Evolutionary conservation across 2,888 invertebrate species (phyloP), one percentile per base, ranked within the genome.

Genomic region (Nycteola revayana): DNA sequence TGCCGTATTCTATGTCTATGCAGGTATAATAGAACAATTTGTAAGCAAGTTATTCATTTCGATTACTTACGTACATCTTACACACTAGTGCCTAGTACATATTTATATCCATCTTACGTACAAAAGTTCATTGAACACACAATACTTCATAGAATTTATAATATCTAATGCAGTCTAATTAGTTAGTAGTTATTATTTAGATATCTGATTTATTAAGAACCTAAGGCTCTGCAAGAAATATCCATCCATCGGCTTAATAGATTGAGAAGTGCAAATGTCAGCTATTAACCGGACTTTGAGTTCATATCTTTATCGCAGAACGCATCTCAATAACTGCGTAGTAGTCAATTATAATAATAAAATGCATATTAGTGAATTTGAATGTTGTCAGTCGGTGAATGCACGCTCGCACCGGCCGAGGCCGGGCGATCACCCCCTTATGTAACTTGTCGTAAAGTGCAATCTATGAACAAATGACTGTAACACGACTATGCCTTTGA

Each of bases 361-460:
- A 55, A 55, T 63, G 60, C 55, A 60, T 60, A 57, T 66, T 65
- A 63, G 64, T 64, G 50, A 67, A 70, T 75, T 72, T 69, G 64
- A 69, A 71, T 67, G 66, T 70, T 66, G 66, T 73, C 66, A 63
- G 57, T 65, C 44, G 68, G 76, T 75, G 74, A 80, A 77, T 66
- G 80, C 70, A 60, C 75, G 69, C 63, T 45, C 52, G 60, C 66
- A 60, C 66, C 62, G 66, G 63, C 54, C 83, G 83, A 84, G 87
- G 86, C 74, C 85, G 85, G 84, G 68, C 85, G 78, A 75, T 84
- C 79, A 86, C 84, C 86, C 77, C 67, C 75, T 84, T 85, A 85
- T 81, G 69, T 70, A 75, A 74, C 57, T 47, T 36, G 50, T 61
- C 62, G 57, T 63, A 62, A 62, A 62, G 32, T 64, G 55, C 58